Conservation (phyloP, 2,888 invertebrate species). For the Drosophila kanekoi region DNA sequence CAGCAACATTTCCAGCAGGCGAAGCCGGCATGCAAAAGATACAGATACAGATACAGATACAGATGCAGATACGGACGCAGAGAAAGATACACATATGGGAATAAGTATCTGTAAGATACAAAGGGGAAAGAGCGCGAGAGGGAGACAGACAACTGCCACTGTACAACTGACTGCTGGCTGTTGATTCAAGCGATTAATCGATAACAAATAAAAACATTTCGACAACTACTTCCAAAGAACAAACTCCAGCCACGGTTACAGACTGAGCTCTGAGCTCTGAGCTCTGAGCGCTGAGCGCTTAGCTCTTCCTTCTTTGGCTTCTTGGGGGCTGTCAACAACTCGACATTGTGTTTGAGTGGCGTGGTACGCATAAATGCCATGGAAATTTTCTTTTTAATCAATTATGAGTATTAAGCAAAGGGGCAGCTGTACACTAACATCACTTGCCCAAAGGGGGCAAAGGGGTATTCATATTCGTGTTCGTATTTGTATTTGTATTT, state of each 20-base stretch:
- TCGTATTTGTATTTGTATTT: slow-evolving; percentile 29
- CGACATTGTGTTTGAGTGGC: slow-evolving; percentile 78
- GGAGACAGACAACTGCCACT: slow-evolving; percentile 53
- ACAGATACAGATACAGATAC: slow-evolving; percentile 39
- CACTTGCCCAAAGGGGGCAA: slow-evolving; percentile 27
- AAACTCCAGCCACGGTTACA: slow-evolving; percentile 26
- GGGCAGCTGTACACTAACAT: slow-evolving; percentile 49
- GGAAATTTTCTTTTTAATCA: slow-evolving; percentile 81
- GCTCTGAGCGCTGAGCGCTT: not conserved
- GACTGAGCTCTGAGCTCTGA: slow-evolving; percentile 1
- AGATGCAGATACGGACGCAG: slow-evolving; percentile 38
- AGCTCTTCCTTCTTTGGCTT: not conserved
- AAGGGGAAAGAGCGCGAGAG: not conserved
- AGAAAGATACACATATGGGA: slow-evolving; percentile 11
- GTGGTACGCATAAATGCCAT: slow-evolving; percentile 80
- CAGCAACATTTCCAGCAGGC: slow-evolving; percentile 71
- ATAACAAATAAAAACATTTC: slow-evolving; percentile 81
- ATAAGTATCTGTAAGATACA: slow-evolving; percentile 41
- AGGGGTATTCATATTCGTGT: slow-evolving; percentile 26
- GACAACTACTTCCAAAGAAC: slow-evolving; percentile 79
- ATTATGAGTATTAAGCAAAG: slow-evolving; percentile 76
- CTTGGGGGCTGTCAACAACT: slow-evolving; percentile 71
- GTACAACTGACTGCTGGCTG: slow-evolving; percentile 56
- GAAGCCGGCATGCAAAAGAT: slow-evolving; percentile 56
- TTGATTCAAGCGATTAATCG: slow-evolving; percentile 79